phyloP scores from a whole-genome alignment of 2,797 vertebrate genomes.

The Poeciliopsis gracilis region DNA sequence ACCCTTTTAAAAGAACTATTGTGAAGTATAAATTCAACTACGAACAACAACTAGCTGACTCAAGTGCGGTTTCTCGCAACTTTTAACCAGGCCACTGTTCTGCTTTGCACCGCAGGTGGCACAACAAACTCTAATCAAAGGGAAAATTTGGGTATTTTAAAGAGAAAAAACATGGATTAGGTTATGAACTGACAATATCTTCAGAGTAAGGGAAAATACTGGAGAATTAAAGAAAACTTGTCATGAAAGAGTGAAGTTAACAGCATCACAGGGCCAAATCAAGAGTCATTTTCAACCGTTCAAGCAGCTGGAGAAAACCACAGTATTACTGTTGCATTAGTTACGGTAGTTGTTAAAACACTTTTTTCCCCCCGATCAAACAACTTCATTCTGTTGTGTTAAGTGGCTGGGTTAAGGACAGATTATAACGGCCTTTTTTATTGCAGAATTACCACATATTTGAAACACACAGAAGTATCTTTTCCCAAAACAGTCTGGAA shows the following conservation, averaged over 20 bases:
- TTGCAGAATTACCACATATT: neutral
- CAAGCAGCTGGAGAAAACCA: neutral
- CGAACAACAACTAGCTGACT: conserved; percentile 62
- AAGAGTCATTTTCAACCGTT: neutral
- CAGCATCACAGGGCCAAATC: neutral
- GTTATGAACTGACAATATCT: neutral
- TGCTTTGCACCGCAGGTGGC: conserved; percentile 15
- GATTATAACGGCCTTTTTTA: neutral
- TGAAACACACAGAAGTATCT: neutral
- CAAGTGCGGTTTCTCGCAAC: conserved; percentile 52
- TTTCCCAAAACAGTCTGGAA: neutral
- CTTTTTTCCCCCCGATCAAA: neutral
- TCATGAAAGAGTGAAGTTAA: neutral
- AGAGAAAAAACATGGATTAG: neutral
- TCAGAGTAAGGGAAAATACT: neutral
- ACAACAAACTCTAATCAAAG: neutral
- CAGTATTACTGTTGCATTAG: neutral
- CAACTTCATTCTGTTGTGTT: neutral
- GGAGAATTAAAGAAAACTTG: neutral
- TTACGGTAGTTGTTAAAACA: neutral
- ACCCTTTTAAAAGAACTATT: conserved; percentile 14
- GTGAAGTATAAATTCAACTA: conserved; percentile 8
- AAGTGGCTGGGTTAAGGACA: neutral
- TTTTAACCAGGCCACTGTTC: conserved; percentile 35
- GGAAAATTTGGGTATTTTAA: neutral